Conservation (phyloP, 2,888 invertebrate species). For the Bembecia ichneumoniformis region DNA sequence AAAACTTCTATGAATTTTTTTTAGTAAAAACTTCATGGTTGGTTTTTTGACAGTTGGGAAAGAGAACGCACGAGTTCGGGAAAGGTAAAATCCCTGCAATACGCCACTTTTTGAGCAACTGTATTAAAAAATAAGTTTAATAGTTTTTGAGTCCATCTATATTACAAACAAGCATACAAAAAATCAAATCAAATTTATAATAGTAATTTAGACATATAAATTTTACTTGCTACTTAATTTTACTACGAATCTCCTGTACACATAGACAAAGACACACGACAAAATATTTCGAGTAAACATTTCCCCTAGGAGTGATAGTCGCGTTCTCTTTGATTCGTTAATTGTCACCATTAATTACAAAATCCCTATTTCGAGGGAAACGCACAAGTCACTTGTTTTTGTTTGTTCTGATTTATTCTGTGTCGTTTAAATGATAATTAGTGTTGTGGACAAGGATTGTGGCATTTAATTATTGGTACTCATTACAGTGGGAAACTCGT, state of each 20-base stretch:
- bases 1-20: no score
- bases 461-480: not conserved
- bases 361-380: slow-evolving; percentile 11
- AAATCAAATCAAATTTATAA: no score
- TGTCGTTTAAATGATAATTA: slow-evolving; percentile 11
- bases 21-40: no score
- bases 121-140: no score
- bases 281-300: not conserved
- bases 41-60: no score
- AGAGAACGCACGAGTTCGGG: no score
- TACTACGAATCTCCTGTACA: not conserved
- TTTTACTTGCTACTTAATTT: no score
- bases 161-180: no score
- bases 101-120: no score
- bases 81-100: no score
- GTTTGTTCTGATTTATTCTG: slow-evolving; percentile 15
- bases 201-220: no score
- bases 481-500: not conserved
- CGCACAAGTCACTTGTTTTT: slow-evolving; percentile 6
- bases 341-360: slow-evolving; percentile 28
- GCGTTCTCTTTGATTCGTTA: slow-evolving; percentile 18
- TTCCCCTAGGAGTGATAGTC: slow-evolving; percentile 13
- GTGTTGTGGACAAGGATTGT: not conserved
- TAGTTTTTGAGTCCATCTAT: no score
- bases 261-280: not conserved